A percentile compares a stretch with the other conserved stretches of the same genome.
Conservation (phyloP, 2,797 vertebrate genomes). For the Sebastes umbrosus region DNA sequence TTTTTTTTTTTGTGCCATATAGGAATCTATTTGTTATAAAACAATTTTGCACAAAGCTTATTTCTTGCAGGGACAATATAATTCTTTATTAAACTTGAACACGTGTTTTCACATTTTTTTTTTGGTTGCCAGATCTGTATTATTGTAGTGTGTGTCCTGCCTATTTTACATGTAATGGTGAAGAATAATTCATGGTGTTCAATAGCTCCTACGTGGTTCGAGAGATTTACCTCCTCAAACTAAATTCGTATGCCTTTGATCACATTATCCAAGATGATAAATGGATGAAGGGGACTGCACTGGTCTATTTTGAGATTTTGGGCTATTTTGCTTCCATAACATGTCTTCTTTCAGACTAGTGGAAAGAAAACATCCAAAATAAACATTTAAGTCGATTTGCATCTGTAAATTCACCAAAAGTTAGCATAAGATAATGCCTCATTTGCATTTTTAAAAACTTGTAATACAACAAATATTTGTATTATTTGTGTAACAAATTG, state of each 20-base stretch:
- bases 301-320: too few species aligned
- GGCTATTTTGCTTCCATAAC: too few species aligned
- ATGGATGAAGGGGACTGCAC: neutral
- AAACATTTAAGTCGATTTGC: too few species aligned
- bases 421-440: too few species aligned
- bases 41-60: constrained; percentile 16
- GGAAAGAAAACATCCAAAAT: too few species aligned
- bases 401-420: too few species aligned
- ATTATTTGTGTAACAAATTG: too few species aligned
- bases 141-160: neutral
- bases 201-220: neutral
- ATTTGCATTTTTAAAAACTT: too few species aligned
- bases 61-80: constrained; percentile 3
- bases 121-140: neutral
- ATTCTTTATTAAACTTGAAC: constrained; percentile 12
- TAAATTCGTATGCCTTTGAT: neutral
- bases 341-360: too few species aligned
- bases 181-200: neutral
- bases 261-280: neutral
- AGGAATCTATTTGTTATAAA: constrained; percentile 10
- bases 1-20: neutral
- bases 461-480: too few species aligned
- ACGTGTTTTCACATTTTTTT: neutral
- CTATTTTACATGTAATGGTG: neutral
- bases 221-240: neutral